A percentile compares a stretch with the other conserved stretches of the same genome.
phyloP scores from a whole-genome alignment of 2,888 invertebrate species.

The Habrosyne pyritoides region DNA sequence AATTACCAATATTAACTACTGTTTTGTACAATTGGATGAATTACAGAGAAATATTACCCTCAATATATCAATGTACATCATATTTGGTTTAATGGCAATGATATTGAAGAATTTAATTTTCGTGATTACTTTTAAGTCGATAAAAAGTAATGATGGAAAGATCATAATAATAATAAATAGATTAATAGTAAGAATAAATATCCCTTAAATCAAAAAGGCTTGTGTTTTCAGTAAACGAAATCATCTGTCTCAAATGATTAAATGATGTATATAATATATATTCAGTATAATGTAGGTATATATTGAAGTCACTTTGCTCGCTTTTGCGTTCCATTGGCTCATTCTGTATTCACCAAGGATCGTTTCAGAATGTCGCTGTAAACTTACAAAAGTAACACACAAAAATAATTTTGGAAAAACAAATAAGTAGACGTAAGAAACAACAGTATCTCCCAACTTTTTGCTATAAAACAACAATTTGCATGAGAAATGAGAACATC shows the following conservation, averaged over 20 bases:
- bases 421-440: slow-evolving; percentile 38
- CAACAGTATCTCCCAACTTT: slow-evolving; percentile 46
- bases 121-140: neutral
- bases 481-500: slow-evolving; percentile 65
- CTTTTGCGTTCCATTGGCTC: neutral
- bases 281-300: too few relatives aligned
- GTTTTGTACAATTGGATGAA: neutral
- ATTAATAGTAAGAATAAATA: too few relatives aligned
- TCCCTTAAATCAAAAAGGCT: too few relatives aligned
- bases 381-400: slow-evolving; percentile 21
- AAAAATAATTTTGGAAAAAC: slow-evolving; percentile 28
- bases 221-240: too few relatives aligned
- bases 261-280: too few relatives aligned
- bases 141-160: too few relatives aligned
- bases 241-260: too few relatives aligned
- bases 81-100: neutral
- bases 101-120: neutral
- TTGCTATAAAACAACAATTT: slow-evolving; percentile 67
- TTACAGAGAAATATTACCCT: slow-evolving; percentile 2
- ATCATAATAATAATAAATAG: too few relatives aligned
- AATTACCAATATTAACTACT: slow-evolving; percentile 8
- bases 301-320: too few relatives aligned
- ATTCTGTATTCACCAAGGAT: neutral
- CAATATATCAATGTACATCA: neutral
- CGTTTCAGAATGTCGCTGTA: slow-evolving; percentile 21